These are phyloP conservation scores for Chiroxiphia lanceolata DNA, from an alignment of 2,797 vertebrate genomes.

Conservation along the genomic window DNA sequence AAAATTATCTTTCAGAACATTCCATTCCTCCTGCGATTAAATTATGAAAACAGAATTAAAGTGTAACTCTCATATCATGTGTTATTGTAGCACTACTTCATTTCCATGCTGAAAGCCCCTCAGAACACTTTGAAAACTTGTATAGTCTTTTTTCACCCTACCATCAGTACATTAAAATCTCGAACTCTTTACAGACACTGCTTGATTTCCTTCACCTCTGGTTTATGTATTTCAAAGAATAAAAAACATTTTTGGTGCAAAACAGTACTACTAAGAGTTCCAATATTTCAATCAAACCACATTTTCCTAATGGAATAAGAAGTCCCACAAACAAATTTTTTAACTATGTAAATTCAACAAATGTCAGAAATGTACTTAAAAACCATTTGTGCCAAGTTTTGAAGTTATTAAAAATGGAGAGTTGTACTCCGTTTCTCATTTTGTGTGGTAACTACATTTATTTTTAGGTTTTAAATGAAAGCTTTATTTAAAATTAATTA, in stretches of 20 bases:
- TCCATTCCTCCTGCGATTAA: constrained; percentile 4
- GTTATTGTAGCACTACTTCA: neutral
- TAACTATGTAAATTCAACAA: constrained; percentile 1
- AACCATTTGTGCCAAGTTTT: constrained; percentile 45
- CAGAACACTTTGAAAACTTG: constrained; percentile 36
- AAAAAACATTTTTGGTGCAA: neutral
- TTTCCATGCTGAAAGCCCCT: constrained; percentile 5
- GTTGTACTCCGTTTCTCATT: neutral
- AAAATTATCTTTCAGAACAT: neutral
- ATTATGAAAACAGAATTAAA: constrained; percentile 6
- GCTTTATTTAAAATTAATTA: constrained; percentile 23
- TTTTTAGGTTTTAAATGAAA: constrained; percentile 7
- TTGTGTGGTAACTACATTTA: neutral
- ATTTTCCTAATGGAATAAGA: neutral
- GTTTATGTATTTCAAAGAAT: neutral
- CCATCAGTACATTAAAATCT: neutral
- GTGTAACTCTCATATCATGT: neutral
- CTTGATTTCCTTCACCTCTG: neutral
- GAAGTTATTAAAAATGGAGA: constrained; percentile 52
- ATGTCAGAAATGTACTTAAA: constrained; percentile 67
- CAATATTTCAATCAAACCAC: neutral
- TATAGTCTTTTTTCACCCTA: neutral
- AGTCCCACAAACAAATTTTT: neutral
- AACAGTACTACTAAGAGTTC: neutral
- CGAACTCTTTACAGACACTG: constrained; percentile 61